phyloP scores from a whole-genome alignment of 2,113 vertebrate species.

The Lepisosteus osseus region DNA sequence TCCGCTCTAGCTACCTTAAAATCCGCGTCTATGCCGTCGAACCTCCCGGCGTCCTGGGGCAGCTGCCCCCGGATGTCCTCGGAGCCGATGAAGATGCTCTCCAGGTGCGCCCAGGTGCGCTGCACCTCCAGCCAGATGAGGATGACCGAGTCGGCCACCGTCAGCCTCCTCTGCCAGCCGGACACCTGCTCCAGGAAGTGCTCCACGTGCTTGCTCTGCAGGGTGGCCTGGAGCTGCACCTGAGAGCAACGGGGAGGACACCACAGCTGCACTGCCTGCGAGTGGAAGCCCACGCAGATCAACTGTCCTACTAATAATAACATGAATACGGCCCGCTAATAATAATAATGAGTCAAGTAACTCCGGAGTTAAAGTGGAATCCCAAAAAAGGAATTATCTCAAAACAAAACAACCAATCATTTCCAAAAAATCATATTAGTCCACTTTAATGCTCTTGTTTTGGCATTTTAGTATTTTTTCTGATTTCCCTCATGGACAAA shows the following conservation, averaged over 20 bases:
- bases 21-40: slow-evolving; percentile 63
- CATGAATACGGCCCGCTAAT: not conserved
- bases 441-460: no score
- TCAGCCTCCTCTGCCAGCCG: slow-evolving; percentile 66
- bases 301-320: not conserved
- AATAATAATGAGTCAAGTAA: no score
- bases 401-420: no score
- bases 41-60: slow-evolving; percentile 62
- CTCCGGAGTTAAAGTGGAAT: no score
- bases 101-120: slow-evolving; percentile 65
- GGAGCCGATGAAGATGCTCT: slow-evolving; percentile 77
- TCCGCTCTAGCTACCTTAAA: slow-evolving; percentile 67
- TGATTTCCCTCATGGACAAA: no score
- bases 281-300: not conserved
- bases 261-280: not conserved
- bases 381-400: no score
- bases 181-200: slow-evolving; percentile 70
- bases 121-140: slow-evolving; percentile 78
- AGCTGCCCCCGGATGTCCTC: slow-evolving; percentile 74
- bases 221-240: slow-evolving; percentile 74
- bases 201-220: slow-evolving; percentile 69
- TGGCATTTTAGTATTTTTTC: no score
- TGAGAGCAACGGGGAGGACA: slow-evolving; percentile 33
- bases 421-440: no score
- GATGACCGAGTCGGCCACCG: slow-evolving; percentile 63